phyloP scores from a whole-genome alignment of 2,113 vertebrate species.

The Rhegmatorhina hoffmannsi region DNA sequence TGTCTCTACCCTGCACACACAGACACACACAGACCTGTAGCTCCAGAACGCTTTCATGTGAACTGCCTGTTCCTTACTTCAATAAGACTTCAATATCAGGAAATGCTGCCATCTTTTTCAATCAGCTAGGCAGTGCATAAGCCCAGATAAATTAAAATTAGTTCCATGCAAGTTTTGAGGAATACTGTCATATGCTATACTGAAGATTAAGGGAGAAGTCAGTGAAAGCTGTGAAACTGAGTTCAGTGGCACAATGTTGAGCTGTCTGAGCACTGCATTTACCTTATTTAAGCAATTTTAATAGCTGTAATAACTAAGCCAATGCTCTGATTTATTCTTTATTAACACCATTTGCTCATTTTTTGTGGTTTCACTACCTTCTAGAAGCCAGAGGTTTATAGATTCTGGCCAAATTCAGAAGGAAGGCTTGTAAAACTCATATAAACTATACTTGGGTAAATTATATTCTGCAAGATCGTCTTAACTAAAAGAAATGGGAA shows the following conservation, averaged over 20 bases:
- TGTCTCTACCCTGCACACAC: background rate
- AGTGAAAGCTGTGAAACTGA: background rate
- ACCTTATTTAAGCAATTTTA: background rate
- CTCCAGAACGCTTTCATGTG: background rate
- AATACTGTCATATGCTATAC: background rate
- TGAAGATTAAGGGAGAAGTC: slow-evolving; percentile 15
- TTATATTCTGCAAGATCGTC: background rate
- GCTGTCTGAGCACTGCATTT: background rate
- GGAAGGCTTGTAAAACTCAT: slow-evolving; percentile 1
- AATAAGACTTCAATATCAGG: background rate
- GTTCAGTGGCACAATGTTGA: background rate
- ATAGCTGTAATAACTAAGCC: background rate
- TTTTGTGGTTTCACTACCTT: slow-evolving; percentile 34
- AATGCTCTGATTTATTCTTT: slow-evolving; percentile 22
- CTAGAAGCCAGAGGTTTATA: slow-evolving; percentile 23
- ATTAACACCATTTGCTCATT: background rate
- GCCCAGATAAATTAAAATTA: slow-evolving; percentile 30
- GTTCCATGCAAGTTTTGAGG: slow-evolving; percentile 19
- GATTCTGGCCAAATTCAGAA: slow-evolving; percentile 35
- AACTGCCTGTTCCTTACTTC: background rate
- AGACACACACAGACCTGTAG: background rate
- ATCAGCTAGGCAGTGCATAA: background rate
- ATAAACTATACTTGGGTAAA: background rate
- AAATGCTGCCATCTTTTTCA: background rate
- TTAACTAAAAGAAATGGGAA: background rate